Evolutionary conservation across 2,113 vertebrate genomes (phyloP).

Genomic region (Neodontobutis hainanensis): DNA sequence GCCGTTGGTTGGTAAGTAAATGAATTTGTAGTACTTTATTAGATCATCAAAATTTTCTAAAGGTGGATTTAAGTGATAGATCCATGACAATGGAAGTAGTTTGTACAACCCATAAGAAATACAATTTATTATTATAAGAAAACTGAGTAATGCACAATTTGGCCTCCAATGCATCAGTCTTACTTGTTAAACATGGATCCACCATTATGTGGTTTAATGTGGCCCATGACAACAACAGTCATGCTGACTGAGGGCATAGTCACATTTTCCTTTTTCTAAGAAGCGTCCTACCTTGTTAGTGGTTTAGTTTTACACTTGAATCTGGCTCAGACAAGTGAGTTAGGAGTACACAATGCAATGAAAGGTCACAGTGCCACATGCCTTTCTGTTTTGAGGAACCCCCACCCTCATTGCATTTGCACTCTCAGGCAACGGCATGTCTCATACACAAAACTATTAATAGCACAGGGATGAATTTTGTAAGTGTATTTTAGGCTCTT

Average conservation of each 20-base stretch:
- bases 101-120: not conserved
- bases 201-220: not conserved
- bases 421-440: constrained; percentile 35
- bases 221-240: constrained; percentile 3
- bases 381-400: constrained; percentile 66
- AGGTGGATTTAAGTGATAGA: not conserved
- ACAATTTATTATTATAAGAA: too few species aligned
- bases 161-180: not conserved
- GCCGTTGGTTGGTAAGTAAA: constrained; percentile 94
- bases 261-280: constrained; percentile 25
- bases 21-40: not conserved
- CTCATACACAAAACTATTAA: constrained; percentile 47
- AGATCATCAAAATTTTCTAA: not conserved
- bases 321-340: constrained; percentile 44
- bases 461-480: constrained; percentile 19
- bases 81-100: not conserved
- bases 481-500: constrained; percentile 34
- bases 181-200: constrained; percentile 7
- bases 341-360: constrained; percentile 42
- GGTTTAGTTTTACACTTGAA: constrained; percentile 16
- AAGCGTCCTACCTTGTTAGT: constrained; percentile 15
- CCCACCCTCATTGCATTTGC: constrained; percentile 25
- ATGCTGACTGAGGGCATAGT: not conserved
- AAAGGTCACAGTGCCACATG: constrained; percentile 63
- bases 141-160: too few species aligned